Evolutionary conservation across 2,113 vertebrate genomes (phyloP), one percentile per base, ranked within the genome.

Genomic region (Eidolon helvum): DNA sequence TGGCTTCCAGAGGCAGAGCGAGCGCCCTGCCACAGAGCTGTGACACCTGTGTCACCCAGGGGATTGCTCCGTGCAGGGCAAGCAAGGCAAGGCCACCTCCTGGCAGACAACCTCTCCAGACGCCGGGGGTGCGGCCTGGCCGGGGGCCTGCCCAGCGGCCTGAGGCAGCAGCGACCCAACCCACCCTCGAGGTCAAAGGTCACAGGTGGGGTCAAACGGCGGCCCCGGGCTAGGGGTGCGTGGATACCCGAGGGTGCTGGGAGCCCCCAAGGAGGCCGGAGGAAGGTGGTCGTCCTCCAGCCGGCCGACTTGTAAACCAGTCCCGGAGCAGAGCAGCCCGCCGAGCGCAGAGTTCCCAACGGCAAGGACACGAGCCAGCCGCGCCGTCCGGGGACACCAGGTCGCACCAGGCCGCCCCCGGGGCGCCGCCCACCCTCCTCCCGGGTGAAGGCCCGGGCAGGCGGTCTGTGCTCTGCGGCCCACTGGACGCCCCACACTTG

Each of bases 301-400:
- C 40, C 2, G 2, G 5, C n/a, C n/a, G 35, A 10, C 69, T 21
- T 5, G 2, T 0, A 0, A 38, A 16, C 18, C 10, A 16, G n/a
- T 61, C 40, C 72, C 30, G n/a, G n/a, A n/a, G n/a, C n/a, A n/a
- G 33, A 10, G 28, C 21, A 10, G 4, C 30, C 3, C 35, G 22
- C 55, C 4, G 18, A 77, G 28, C 55, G 57, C 10, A 0, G 18
- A n/a, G 77, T 22, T 55, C 82, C 65, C 43, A 24, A 28, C 9
- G 1, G 4, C 22, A 2, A 11, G 19, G 11, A 45, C 18, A 35
- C 15, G 4, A 10, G 24, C n/a, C 8, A 19, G 9, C 18, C 71
- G n/a, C 75, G 10, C 0, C 0, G 0, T 26, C 30, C 4, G 14
- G 69, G 83, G 40, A 15, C 69, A 15, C 14, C 8, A 72, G 79